Percentiles rank a stretch among this genome's conserved stretches.
Conservation (phyloP, 2,888 invertebrate genomes). For the Tachina grossa region DNA sequence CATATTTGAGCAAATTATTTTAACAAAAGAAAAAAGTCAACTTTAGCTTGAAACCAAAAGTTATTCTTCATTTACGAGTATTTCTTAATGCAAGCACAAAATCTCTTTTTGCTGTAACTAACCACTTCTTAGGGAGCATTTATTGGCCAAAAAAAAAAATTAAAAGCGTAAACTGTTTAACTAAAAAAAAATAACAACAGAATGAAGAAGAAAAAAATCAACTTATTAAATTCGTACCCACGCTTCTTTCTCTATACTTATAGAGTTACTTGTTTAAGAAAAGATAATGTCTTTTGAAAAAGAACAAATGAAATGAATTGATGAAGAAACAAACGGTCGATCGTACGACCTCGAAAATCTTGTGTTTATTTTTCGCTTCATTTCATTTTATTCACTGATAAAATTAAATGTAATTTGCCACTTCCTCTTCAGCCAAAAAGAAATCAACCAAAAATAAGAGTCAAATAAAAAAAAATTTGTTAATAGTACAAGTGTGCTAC, state of each 20-base stretch:
- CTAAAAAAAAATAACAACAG: background rate
- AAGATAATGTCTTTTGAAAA: conserved; percentile 70
- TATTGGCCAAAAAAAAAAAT: conserved; percentile 26
- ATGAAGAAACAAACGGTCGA: conserved; percentile 45
- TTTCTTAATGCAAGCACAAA: conserved; percentile 27
- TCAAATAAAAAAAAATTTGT: conserved; percentile 30
- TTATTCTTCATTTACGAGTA: background rate
- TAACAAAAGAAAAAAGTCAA: conserved; percentile 43
- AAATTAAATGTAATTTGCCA: conserved; percentile 82
- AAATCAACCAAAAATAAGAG: conserved; percentile 55
- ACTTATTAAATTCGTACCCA: conserved; percentile 62
- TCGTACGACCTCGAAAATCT: conserved; percentile 66
- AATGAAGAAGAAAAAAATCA: background rate
- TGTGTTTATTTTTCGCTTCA: conserved; percentile 66
- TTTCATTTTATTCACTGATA: conserved; percentile 70
- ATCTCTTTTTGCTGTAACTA: conserved; percentile 43
- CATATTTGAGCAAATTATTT: conserved; percentile 54
- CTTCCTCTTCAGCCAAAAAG: conserved; percentile 81
- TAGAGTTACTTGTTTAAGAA: conserved; percentile 35
- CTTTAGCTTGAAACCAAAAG: conserved; percentile 38
- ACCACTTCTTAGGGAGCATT: conserved; percentile 64
- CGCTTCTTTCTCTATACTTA: conserved; percentile 57
- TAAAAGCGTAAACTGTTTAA: conserved; percentile 48
- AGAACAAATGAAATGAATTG: conserved; percentile 58
- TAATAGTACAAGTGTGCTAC: conserved; percentile 71